Percentiles rank a stretch among this genome's conserved stretches.
These are phyloP conservation scores for Jaculus jaculus DNA, from an alignment of 2,113 vertebrate species.

Conservation along the genomic window DNA sequence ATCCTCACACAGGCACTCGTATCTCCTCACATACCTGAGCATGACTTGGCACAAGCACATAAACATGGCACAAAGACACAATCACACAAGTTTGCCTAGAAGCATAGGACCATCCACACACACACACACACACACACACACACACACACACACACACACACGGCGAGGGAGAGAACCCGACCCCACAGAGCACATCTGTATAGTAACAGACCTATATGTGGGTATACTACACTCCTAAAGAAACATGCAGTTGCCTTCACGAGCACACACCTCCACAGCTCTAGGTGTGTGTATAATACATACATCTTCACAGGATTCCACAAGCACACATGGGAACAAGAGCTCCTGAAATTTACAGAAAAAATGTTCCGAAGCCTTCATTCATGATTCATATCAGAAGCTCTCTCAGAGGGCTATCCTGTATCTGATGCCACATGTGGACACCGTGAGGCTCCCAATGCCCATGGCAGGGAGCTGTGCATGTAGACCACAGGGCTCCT, in stretches of 20 bases:
- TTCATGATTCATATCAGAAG: background rate
- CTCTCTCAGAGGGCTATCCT: background rate
- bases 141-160: background rate
- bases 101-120: background rate
- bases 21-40: background rate
- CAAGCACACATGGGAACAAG: background rate
- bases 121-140: background rate
- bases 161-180: background rate
- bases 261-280: fast-evolving
- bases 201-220: background rate
- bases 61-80: background rate
- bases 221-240: background rate
- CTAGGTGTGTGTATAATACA: background rate
- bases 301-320: background rate
- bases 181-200: background rate
- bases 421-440: background rate
- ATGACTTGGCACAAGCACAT: background rate
- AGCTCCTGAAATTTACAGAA: background rate
- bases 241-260: background rate
- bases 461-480: background rate
- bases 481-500: background rate
- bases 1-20: background rate
- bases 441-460: conserved; percentile 13
- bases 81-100: background rate
- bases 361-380: conserved; percentile 4